phyloP scores from a whole-genome alignment of 2,888 invertebrate genomes.

The Drosophila diplacantha region DNA sequence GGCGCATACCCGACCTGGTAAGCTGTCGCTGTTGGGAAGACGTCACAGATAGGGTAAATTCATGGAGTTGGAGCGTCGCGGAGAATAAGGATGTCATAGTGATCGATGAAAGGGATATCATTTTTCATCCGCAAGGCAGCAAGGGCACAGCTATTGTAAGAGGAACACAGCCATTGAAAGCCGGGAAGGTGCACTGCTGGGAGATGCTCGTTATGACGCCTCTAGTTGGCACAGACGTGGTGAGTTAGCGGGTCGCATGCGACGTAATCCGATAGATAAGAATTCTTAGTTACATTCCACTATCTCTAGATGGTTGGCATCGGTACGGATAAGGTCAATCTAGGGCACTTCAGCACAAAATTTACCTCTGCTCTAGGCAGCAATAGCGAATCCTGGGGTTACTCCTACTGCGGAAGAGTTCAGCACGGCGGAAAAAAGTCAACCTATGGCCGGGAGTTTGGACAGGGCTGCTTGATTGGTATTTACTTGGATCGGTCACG shows the following conservation, averaged over 20 bases:
- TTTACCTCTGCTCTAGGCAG: conserved; percentile 89
- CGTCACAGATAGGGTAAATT: conserved; percentile 42
- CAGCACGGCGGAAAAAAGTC: conserved; percentile 82
- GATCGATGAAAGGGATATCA: conserved; percentile 81
- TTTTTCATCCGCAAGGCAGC: conserved; percentile 89
- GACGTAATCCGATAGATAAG: conserved; percentile 40
- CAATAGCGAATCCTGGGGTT: conserved; percentile 90
- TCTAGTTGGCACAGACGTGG: conserved; percentile 93
- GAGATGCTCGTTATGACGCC: conserved; percentile 90
- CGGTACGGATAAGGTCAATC: conserved; percentile 85
- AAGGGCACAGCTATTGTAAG: conserved; percentile 88
- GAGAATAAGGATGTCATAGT: conserved; percentile 65
- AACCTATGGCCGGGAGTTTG: conserved; percentile 83
- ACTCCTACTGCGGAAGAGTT: conserved; percentile 86
- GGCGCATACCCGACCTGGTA: conserved; percentile 66
- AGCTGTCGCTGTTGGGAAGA: conserved; percentile 75
- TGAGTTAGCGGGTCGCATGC: conserved; percentile 78
- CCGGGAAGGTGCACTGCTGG: conserved; percentile 90
- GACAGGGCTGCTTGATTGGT: conserved; percentile 87
- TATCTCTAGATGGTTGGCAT: conserved; percentile 90
- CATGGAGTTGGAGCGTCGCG: conserved; percentile 74
- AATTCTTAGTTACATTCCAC: conserved; percentile 18
- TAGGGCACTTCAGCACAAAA: conserved; percentile 81
- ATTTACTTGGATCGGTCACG: conserved; percentile 89
- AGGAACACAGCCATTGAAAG: conserved; percentile 83